phyloP scores from a whole-genome alignment of 2,888 invertebrate genomes.

The Orchesella flavescens region DNA sequence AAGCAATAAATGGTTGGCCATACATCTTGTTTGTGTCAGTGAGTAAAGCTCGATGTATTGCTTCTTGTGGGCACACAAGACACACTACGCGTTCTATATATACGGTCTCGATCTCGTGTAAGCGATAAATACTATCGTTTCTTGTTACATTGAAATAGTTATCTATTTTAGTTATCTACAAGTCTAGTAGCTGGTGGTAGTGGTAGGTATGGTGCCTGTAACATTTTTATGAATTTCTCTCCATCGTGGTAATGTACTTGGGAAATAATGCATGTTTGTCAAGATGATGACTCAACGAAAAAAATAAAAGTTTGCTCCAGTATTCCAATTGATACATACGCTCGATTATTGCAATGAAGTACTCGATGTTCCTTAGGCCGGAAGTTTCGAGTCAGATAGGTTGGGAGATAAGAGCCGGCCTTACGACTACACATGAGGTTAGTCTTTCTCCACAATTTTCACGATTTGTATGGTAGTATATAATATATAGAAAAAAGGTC shows the following conservation, averaged over 20 bases:
- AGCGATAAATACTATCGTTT: no score
- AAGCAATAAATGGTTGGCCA: slow-evolving; percentile 55
- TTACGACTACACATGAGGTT: background rate
- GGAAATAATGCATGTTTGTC: slow-evolving; percentile 57
- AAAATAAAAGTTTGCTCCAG: slow-evolving; percentile 42
- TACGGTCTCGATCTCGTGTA: background rate
- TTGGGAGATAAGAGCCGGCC: slow-evolving; percentile 39
- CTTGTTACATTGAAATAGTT: no score
- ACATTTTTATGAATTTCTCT: background rate
- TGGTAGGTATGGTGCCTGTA: background rate
- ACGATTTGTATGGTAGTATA: background rate
- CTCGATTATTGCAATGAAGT: slow-evolving; percentile 51
- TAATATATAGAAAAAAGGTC: background rate
- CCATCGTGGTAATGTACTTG: slow-evolving; percentile 34
- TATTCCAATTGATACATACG: slow-evolving; percentile 27
- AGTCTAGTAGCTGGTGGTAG: no score
- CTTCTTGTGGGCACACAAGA: no score
- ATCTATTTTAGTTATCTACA: no score
- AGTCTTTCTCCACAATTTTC: background rate
- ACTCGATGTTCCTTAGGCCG: slow-evolving; percentile 33
- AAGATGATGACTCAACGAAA: slow-evolving; percentile 55
- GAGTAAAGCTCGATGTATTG: background rate
- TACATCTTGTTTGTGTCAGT: slow-evolving; percentile 57
- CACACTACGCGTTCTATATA: background rate
- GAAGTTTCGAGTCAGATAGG: slow-evolving; percentile 55